A percentile compares a stretch with the other conserved stretches of the same genome.
These are phyloP conservation scores for Hyperoplus immaculatus DNA, from an alignment of 2,797 vertebrate species.

Conservation along the genomic window DNA sequence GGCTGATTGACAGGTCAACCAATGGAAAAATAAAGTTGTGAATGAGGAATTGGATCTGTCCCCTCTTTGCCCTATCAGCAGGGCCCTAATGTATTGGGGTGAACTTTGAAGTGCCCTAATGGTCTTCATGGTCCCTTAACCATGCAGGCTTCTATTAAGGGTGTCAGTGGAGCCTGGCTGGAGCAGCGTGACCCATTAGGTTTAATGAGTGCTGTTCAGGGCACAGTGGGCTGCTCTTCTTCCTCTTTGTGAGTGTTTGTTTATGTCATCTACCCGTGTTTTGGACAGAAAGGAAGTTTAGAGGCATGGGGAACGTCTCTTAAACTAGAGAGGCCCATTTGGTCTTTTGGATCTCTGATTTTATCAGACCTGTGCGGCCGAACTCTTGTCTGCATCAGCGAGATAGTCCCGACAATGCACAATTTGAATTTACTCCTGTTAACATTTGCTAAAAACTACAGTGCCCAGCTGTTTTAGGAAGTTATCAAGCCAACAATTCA, in stretches of 20 bases:
- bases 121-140: constrained; percentile 82
- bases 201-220: constrained; percentile 80
- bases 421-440: not conserved
- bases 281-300: constrained; percentile 32
- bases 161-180: constrained; percentile 83
- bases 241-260: constrained; percentile 73
- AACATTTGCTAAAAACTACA: not conserved
- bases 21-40: constrained; percentile 71
- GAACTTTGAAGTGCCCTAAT: constrained; percentile 87
- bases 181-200: constrained; percentile 82
- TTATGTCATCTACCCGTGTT: constrained; percentile 65
- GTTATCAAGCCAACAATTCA: not conserved
- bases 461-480: not conserved
- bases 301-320: constrained; percentile 17
- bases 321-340: constrained; percentile 8
- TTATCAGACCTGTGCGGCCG: constrained; percentile 16
- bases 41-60: constrained; percentile 79
- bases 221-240: constrained; percentile 75
- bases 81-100: constrained; percentile 67
- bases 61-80: constrained; percentile 69
- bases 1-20: constrained; percentile 70
- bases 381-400: not conserved
- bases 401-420: constrained; percentile 1
- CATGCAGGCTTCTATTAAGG: constrained; percentile 80
- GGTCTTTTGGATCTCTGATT: constrained; percentile 23